phyloP scores from a whole-genome alignment of 2,113 vertebrate species.

The Myiozetetes cayanensis region DNA sequence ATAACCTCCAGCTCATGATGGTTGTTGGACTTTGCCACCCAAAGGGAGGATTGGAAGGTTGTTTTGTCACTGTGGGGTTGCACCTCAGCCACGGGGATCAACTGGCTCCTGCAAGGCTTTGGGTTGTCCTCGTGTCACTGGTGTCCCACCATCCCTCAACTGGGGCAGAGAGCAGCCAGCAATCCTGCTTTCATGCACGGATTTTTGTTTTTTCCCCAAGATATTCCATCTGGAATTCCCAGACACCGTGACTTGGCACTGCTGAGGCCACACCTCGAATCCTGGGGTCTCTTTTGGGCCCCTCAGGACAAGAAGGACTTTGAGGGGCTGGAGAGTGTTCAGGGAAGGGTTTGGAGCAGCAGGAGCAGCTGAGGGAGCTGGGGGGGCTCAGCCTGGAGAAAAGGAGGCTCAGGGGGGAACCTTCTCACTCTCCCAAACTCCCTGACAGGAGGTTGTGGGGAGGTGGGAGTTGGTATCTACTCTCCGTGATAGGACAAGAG shows the following conservation, averaged over 20 bases:
- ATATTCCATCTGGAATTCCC: neutral
- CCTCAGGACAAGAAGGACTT: neutral
- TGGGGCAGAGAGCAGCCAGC: neutral
- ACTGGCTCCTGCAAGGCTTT: neutral
- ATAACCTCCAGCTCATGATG: neutral
- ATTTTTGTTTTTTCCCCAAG: neutral
- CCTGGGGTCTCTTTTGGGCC: neutral
- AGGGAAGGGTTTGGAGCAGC: neutral
- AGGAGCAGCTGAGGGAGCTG: neutral
- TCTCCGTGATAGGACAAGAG: neutral
- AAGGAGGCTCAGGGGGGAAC: neutral
- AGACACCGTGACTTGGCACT: neutral
- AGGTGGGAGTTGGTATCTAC: neutral
- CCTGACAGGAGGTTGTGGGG: neutral
- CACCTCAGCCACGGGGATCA: neutral
- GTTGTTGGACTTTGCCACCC: neutral
- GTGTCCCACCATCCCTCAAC: neutral
- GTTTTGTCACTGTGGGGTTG: neutral
- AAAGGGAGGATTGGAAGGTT: neutral
- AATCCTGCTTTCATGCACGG: fast-evolving
- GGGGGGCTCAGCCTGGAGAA: neutral
- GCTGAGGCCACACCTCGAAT: neutral
- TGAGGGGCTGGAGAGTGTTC: neutral
- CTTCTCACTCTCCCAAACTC: neutral
- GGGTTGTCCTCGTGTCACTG: neutral